Conservation (phyloP, 2,797 vertebrate species). For the Rachycentron canadum region DNA sequence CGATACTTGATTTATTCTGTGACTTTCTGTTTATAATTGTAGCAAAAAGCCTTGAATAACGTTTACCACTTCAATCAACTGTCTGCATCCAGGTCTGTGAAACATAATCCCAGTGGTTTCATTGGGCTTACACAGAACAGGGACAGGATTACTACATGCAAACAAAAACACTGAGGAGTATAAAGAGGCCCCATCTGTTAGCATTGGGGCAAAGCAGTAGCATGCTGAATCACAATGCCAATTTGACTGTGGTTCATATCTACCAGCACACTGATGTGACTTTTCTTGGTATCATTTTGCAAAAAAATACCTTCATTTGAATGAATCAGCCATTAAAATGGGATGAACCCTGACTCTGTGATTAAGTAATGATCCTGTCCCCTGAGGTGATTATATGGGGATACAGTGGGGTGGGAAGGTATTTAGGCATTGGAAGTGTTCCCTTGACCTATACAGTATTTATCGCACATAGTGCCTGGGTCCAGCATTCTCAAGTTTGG, state of each 20-base stretch:
- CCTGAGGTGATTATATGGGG: too few relatives aligned
- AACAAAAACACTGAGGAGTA: too few relatives aligned
- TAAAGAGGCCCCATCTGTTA: constrained; percentile 41
- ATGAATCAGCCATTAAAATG: constrained; percentile 37
- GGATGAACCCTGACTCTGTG: constrained; percentile 43
- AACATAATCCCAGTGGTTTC: constrained; percentile 59
- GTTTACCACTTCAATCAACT: constrained; percentile 29
- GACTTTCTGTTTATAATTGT: not conserved
- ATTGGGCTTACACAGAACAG: constrained; percentile 5
- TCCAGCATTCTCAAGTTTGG: not conserved
- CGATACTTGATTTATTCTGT: not conserved
- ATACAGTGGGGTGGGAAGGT: not conserved
- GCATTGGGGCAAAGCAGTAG: constrained; percentile 13
- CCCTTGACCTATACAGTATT: too few relatives aligned
- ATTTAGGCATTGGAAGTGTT: not conserved
- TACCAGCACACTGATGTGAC: constrained; percentile 11
- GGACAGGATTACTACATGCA: constrained; percentile 52
- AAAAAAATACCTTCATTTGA: too few relatives aligned
- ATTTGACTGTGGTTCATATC: constrained; percentile 11
- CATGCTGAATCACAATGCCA: constrained; percentile 11
- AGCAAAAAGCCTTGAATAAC: constrained; percentile 54
- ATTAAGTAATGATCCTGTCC: constrained; percentile 52
- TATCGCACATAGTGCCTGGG: too few relatives aligned
- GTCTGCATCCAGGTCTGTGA: constrained; percentile 6
- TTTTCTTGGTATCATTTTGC: too few relatives aligned